A percentile compares a stretch with the other conserved stretches of the same genome.
Evolutionary conservation across 2,888 invertebrate species (phyloP).

Genomic region (Ichneumoninae sp.): DNA sequence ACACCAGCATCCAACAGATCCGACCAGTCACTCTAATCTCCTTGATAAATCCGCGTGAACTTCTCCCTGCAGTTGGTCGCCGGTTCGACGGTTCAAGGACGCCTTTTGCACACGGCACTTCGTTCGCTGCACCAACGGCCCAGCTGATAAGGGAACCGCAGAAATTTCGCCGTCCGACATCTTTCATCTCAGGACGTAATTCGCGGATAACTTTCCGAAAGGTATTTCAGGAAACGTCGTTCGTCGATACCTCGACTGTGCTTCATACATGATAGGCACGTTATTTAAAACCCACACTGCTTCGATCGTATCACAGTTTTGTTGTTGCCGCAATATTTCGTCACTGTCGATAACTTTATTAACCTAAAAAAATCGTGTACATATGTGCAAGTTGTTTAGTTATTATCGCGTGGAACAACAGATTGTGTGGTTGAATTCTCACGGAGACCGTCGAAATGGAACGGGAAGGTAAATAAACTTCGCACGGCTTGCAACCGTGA

Average conservation of each 20-base stretch:
- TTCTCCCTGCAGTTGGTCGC: not conserved
- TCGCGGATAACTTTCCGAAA: not conserved
- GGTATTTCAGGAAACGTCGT: not conserved
- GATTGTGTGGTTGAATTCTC: not conserved
- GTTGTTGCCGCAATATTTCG: conserved; percentile 8
- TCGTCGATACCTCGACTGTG: not conserved
- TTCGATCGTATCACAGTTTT: not conserved
- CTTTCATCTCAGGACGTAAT: not conserved
- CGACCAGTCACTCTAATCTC: not conserved
- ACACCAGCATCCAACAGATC: not conserved
- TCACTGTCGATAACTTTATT: conserved; percentile 2
- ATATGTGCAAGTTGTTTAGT: conserved; percentile 3
- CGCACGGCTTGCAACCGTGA: not conserved
- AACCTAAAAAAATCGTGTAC: conserved; percentile 10
- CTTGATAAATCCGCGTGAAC: not conserved
- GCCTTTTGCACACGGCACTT: conserved; percentile 45
- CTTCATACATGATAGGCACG: not conserved
- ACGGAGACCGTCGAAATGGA: conserved; percentile 7
- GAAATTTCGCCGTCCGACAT: conserved; percentile 1
- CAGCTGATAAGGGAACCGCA: not conserved
- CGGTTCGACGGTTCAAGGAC: not conserved
- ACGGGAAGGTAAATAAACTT: conserved; percentile 24
- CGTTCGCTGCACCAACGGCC: not conserved
- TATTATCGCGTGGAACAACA: not conserved
- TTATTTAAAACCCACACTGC: not conserved